A percentile compares a stretch with the other conserved stretches of the same genome.
Evolutionary conservation across 2,113 vertebrate genomes (phyloP).

Genomic region (Trinectes maculatus): DNA sequence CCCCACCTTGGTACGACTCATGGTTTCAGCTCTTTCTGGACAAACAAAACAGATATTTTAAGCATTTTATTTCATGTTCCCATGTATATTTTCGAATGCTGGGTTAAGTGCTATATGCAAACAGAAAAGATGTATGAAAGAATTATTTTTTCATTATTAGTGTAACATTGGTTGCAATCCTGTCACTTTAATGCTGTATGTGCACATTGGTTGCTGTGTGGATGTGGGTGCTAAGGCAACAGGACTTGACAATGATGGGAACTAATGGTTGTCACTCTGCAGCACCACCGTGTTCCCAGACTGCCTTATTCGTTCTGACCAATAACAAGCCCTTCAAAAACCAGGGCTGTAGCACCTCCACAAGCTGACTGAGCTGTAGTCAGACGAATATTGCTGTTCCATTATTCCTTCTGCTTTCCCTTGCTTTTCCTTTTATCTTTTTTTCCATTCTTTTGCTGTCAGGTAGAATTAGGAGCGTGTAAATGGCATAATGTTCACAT

Average conservation of each 20-base stretch:
- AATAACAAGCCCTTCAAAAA: constrained; percentile 58
- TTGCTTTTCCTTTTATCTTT: constrained; percentile 24
- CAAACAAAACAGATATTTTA: constrained; percentile 41
- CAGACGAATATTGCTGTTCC: constrained; percentile 64
- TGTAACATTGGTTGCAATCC: constrained; percentile 79
- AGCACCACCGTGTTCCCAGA: constrained; percentile 56
- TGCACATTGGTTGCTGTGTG: constrained; percentile 81
- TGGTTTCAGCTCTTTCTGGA: constrained; percentile 47
- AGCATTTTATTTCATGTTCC: constrained; percentile 45
- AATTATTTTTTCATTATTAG: constrained; percentile 76
- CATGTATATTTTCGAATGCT: constrained; percentile 68
- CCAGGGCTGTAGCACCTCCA: constrained; percentile 53
- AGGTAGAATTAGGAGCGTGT: constrained; percentile 74
- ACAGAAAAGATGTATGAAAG: constrained; percentile 72
- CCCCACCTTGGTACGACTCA: constrained; percentile 30
- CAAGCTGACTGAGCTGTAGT: constrained; percentile 58
- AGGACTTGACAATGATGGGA: constrained; percentile 80
- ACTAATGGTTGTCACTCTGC: constrained; percentile 76
- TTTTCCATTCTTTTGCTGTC: constrained; percentile 51
- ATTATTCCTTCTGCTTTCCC: constrained; percentile 49
- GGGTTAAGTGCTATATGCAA: constrained; percentile 80
- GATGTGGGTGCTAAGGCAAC: constrained; percentile 74
- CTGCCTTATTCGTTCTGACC: constrained; percentile 72
- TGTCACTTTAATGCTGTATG: constrained; percentile 85
- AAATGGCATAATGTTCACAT: constrained; percentile 76